A percentile compares a stretch with the other conserved stretches of the same genome.
phyloP scores from a whole-genome alignment of 2,113 vertebrate species.

The Phalacrocorax aristotelis region DNA sequence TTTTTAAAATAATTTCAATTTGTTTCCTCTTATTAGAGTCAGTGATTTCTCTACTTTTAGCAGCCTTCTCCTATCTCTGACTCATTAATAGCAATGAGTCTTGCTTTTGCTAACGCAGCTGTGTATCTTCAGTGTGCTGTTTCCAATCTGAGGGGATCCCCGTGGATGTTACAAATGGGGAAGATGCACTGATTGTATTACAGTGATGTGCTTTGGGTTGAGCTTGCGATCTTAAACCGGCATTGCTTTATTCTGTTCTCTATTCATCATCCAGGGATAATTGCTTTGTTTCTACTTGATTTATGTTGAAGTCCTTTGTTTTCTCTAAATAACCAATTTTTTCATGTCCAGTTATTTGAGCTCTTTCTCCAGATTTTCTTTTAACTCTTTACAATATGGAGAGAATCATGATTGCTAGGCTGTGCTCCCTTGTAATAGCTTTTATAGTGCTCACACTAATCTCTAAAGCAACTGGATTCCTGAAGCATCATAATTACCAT shows the following conservation, averaged over 20 bases:
- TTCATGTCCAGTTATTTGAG: conserved; percentile 25
- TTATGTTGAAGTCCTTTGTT: conserved; percentile 8
- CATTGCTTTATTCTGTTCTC: conserved; percentile 49
- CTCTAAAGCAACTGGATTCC: conserved; percentile 47
- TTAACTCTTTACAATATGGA: conserved; percentile 33
- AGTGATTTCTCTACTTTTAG: conserved; percentile 74
- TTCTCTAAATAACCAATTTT: conserved; percentile 41
- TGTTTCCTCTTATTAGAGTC: background rate
- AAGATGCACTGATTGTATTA: background rate
- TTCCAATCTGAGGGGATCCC: conserved; percentile 2
- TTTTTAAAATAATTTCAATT: background rate
- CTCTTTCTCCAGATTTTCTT: conserved; percentile 58
- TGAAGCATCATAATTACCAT: conserved; percentile 8
- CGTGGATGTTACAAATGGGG: background rate
- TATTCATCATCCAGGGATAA: conserved; percentile 40
- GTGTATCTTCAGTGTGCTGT: conserved; percentile 20
- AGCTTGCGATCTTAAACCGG: conserved; percentile 20
- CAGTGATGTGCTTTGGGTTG: conserved; percentile 11
- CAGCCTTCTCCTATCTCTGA: conserved; percentile 77
- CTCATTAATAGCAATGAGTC: conserved; percentile 66
- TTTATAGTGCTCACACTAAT: background rate
- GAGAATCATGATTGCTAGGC: conserved; percentile 76
- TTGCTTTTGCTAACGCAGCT: conserved; percentile 58
- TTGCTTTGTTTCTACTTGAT: conserved; percentile 26
- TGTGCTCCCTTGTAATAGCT: conserved; percentile 66